Evolutionary conservation across 2,113 vertebrate species (phyloP), one percentile per base, ranked within the genome.

Genomic region (Sylvia atricapilla): DNA sequence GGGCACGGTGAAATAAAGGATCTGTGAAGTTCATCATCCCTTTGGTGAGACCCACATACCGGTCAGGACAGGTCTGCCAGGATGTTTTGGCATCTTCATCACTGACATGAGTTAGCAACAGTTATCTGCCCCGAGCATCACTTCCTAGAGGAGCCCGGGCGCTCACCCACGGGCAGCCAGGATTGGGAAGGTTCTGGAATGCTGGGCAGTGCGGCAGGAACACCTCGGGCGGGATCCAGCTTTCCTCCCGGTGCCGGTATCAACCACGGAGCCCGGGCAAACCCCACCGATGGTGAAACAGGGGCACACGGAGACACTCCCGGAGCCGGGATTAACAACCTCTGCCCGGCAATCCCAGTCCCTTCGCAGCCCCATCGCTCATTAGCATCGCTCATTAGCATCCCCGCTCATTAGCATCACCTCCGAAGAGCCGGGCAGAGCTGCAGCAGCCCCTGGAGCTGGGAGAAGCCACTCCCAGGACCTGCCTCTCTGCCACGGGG

Each of bases 381-480:
- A 31, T 85, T n/a, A 53, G 89, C 93, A 91, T 67, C 92, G 53
- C 64, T 59, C 72, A 76, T 70, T 73, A 55, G 89, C 95, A 49
- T 49, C 47, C 79, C 49, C 89, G 50, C 62, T 81, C 78, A 24
- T 84, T 18, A 83, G 92, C 94, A 97, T 96, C 95, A 63, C 63
- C 59, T 27, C 80, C 23, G 30, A 69, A 6, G 17, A 25, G 81
- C 20, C 0, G 77, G 31, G 22, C 13, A 37, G 63, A 96, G 80
- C 91, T 33, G 84, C 86, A 83, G 84, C 92, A 94, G 87, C 81
- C 90, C 87, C 91, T 31, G 50, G 74, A 60, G 87, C 91, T 12
- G 80, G 84, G 66, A 82, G 73, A 83, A 92, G 90, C 96, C 95
- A 96, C 92, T 94, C 95, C 91, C 95, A 94, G 91, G 76, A 92